These are phyloP conservation scores for Phortica variegata DNA, from an alignment of 1,140 invertebrate genomes.

Conservation along the genomic window DNA sequence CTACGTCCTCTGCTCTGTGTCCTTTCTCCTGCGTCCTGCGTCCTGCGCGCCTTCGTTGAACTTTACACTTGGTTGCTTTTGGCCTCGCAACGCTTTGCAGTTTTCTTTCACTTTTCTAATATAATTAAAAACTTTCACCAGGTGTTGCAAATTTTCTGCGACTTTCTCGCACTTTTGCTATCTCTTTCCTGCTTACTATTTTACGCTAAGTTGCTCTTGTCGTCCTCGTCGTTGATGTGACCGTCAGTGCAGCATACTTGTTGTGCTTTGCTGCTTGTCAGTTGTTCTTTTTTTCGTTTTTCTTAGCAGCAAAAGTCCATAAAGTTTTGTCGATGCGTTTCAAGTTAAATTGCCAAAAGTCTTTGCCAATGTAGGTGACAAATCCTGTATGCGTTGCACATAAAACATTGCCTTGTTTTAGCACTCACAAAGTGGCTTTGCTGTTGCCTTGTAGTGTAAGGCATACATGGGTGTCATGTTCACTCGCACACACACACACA, in stretches of 20 bases:
- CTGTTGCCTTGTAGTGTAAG: too few relatives aligned
- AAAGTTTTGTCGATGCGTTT: background rate
- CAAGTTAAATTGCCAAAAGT: background rate
- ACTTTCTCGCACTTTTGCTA: background rate
- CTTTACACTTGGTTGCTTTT: too few relatives aligned
- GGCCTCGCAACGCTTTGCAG: slow-evolving; percentile 22
- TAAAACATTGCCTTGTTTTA: too few relatives aligned
- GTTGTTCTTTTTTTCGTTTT: background rate
- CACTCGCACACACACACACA: too few relatives aligned
- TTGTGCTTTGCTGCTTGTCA: too few relatives aligned
- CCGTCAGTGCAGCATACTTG: too few relatives aligned
- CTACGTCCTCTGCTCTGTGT: background rate
- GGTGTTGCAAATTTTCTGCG: slow-evolving; percentile 48
- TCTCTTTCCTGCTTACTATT: slow-evolving; percentile 1
- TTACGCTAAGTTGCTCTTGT: too few relatives aligned
- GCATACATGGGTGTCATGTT: too few relatives aligned
- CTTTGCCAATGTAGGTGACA: slow-evolving; percentile 11
- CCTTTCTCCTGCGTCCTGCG: background rate
- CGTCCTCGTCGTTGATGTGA: too few relatives aligned
- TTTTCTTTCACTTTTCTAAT: slow-evolving; percentile 42
- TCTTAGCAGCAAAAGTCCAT: background rate
- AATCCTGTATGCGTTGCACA: background rate
- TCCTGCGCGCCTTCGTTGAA: background rate
- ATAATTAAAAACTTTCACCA: slow-evolving; percentile 54
- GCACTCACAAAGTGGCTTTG: too few relatives aligned